Evolutionary conservation across 2,797 vertebrate species (phyloP).

Genomic region (Menidia menidia): DNA sequence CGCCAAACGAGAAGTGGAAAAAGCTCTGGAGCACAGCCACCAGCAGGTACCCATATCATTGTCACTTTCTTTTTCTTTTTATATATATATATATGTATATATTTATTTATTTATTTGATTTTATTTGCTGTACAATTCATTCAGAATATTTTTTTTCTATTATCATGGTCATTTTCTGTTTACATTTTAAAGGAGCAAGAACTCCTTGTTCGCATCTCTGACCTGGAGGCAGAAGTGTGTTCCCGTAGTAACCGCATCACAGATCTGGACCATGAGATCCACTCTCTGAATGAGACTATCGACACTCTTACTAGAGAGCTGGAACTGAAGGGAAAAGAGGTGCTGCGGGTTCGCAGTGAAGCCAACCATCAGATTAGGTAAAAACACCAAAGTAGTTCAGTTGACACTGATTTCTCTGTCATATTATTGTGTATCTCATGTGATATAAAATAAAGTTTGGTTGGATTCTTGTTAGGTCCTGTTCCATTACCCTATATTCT

Average conservation of each 20-base stretch:
- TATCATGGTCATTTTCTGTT: not conserved
- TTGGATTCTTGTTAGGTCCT: too few relatives aligned
- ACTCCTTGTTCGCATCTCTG: slow-evolving; percentile 88
- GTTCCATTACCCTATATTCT: too few relatives aligned
- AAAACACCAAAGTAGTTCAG: not conserved
- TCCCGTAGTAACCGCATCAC: slow-evolving; percentile 94
- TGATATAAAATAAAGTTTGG: too few relatives aligned
- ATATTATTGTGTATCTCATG: not conserved
- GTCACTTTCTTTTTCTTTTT: not conserved
- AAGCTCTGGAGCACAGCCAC: slow-evolving; percentile 88
- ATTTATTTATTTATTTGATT: not conserved
- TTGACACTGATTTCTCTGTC: not conserved
- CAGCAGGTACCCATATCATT: slow-evolving; percentile 80
- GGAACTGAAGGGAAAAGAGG: slow-evolving; percentile 97
- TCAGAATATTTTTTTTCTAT: not conserved
- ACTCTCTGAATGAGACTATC: slow-evolving; percentile 94
- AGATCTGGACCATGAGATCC: slow-evolving; percentile 93
- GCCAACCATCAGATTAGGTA: slow-evolving; percentile 97
- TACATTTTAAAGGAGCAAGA: slow-evolving; percentile 86
- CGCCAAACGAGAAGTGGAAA: slow-evolving; percentile 90
- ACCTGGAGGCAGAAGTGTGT: slow-evolving; percentile 89
- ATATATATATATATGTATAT: not conserved
- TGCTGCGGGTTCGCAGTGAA: slow-evolving; percentile 94
- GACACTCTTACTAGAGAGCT: slow-evolving; percentile 93
- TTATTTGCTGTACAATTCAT: not conserved